Evolutionary conservation across 2,888 invertebrate species (phyloP).

Genomic region (Pseudococcus jackbeardsleyi): DNA sequence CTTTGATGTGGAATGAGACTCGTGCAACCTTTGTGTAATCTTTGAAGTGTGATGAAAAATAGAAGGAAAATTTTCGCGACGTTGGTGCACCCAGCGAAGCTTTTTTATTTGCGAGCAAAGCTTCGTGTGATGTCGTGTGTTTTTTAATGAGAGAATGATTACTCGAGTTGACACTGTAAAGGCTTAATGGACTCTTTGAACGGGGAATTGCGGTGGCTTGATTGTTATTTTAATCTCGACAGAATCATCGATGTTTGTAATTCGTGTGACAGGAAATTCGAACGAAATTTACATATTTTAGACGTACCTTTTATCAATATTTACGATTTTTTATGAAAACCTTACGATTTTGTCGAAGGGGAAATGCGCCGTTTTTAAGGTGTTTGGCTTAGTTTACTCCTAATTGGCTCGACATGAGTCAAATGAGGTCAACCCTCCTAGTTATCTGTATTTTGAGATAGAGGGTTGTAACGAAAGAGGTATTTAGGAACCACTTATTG

Average conservation of each 20-base stretch:
- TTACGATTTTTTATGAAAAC: background rate
- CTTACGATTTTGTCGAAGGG: background rate
- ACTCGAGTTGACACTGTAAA: background rate
- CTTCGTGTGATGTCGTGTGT: background rate
- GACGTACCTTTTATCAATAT: background rate
- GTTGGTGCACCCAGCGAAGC: background rate
- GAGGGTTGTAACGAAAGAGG: too few species aligned
- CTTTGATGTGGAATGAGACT: background rate
- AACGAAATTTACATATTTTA: background rate
- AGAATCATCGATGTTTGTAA: background rate
- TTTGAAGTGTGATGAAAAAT: slow-evolving; percentile 32
- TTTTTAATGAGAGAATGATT: slow-evolving; percentile 5
- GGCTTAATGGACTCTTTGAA: background rate
- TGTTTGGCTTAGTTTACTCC: too few species aligned
- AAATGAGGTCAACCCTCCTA: too few species aligned
- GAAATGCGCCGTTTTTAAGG: too few species aligned
- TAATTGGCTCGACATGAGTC: too few species aligned
- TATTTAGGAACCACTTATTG: too few species aligned
- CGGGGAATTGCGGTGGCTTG: background rate
- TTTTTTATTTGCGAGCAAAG: background rate
- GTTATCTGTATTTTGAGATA: too few species aligned
- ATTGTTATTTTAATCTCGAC: background rate
- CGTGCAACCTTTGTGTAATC: background rate
- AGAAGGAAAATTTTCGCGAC: background rate
- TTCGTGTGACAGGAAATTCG: background rate